Base-by-base conservation (phyloP, 2,888 invertebrate genomes). In the Apodemia hepburni region DNA sequence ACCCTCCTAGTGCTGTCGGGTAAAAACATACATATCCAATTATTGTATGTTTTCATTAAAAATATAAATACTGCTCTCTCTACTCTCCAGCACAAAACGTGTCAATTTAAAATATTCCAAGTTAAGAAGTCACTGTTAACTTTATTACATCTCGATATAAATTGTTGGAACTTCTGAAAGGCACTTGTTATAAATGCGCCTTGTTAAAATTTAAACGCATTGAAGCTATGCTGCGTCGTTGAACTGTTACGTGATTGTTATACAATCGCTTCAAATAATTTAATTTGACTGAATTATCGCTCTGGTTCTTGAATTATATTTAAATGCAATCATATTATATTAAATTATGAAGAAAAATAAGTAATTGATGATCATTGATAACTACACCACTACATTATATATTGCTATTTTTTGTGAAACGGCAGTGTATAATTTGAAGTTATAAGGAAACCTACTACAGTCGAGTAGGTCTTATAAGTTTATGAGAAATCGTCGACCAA, bases 171-270 rank as follows among this genome's bases (percentile, higher is more conserved):
- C 29, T 57, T 57, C 27, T 57, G 7, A 57, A 57, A 0, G 7
- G 54, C 27, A 29, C 29, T 57, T 29, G 29, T 57, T 57, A 29
- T 29, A 57, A 57, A 57, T 57, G 15, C n/a, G 27, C 12, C 15
- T 27, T 57, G 15, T 57, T 57, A 27, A 29, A 57, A 27, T 27
- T 7, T 15, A 29, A 57, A 57, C 27, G 15, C 27, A 57, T 27
- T 57, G 29, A 57, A 57, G 29, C 27, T 15, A 8, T n/a, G 27
- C 27, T 27, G n/a, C 54, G 15, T 27, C 54, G 15, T 27, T 15
- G 54, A 27, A 57, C n/a, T n/a, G 54, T 57, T 57, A 57, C 54
- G 54, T 29, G 1, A 57, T 57, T 57, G 54, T 57, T 57, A 29
- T 22, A 57, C 54, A n/a, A 57, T 57, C 54, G 29, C 29, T 27